Evolutionary conservation across 1,140 invertebrate species (phyloP), one percentile per base, ranked within the genome.

Genomic region (Dreissena rostriformis): DNA sequence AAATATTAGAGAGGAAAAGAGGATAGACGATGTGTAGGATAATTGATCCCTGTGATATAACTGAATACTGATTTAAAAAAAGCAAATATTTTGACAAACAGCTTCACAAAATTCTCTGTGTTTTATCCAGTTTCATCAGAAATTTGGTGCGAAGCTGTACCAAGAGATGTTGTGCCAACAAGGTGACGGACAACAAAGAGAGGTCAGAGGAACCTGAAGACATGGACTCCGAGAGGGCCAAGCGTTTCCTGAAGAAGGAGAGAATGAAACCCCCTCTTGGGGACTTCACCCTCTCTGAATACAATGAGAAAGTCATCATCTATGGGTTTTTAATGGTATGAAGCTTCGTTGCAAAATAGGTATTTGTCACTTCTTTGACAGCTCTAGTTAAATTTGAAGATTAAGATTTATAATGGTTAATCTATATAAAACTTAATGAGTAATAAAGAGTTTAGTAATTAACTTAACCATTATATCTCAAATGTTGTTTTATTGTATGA

Each of bases 311-410:
- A 89, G 90, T 94, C 29, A 93, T 94, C 6, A 90, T 93, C 28
- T 94, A 94, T 84, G 94, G 94, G 55, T 94, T 93, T 84, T 82
- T 94, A 94, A n/a, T n/a, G 92, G 94, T 94, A 84, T 86, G 88
- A 87, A 10, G 0, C 52, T 49, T 29, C 8, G 5, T 70, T 26
- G 28, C 22, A n/a, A 12, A 57, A 57, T 57, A 57, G 12, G 12
- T 14, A 14, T 57, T n/a, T 14, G n/a, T n/a, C n/a, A n/a, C n/a
- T n/a, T n/a, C n/a, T n/a, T n/a, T n/a, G n/a, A n/a, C n/a, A n/a
- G n/a, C n/a, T 57, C n/a, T 12, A 57, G 55, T 57, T 57, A 14
- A n/a, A 57, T 14, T 12, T 14, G 55, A 12, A 57, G 55, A 14
- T n/a, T 57, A 12, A 57, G n/a, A 57, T 14, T n/a, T 14, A 57